Evolutionary conservation across 2,797 vertebrate species (phyloP), one percentile per base, ranked within the genome.

Genomic region (Hippoglossus hippoglossus): DNA sequence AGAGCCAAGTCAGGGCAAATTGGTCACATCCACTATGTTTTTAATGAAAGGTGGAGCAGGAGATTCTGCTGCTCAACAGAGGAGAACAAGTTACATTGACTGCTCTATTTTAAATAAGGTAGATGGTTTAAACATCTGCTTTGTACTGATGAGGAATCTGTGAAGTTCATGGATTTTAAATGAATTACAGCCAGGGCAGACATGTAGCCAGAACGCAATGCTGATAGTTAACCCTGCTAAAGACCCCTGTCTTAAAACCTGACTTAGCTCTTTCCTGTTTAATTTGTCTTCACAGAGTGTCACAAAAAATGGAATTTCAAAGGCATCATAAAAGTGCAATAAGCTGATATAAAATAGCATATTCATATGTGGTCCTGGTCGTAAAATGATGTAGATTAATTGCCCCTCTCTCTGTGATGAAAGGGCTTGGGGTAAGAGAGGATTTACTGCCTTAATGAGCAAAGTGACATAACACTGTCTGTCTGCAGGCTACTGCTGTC

Each of bases 391-490:
- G 58, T 51, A 56, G 76, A 87, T 83, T 74, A 83, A 84, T 80
- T 73, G 63, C 46, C 71, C 73, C 63, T 80, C 61, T 76, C 58
- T n/a, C 47, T 39, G 54, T 73, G 67, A 80, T 57, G 56, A 81
- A 83, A 81, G 80, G 79, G 26, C 55, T 71, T 49, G 39, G 57
- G 69, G 56, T 57, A 66, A 72, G 56, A 63, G 69, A 74, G 63
- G 69, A 91, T 88, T 79, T 87, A 85, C 53, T 79, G 72, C 77
- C 46, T 75, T 84, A 80, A 85, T 81, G 77, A 78, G 66, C 63
- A 74, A 74, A 59, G 66, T 80, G 81, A 81, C 79, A 84, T 58
- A 86, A 84, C 26, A 51, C 63, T 73, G 54, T 83, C 77, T 76
- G 72, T 79, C 83, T 77, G 71, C 71, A 71, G 55, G 63, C 66